These are phyloP conservation scores for Osmerus mordax DNA, from an alignment of 2,113 vertebrate species.

Conservation along the genomic window DNA sequence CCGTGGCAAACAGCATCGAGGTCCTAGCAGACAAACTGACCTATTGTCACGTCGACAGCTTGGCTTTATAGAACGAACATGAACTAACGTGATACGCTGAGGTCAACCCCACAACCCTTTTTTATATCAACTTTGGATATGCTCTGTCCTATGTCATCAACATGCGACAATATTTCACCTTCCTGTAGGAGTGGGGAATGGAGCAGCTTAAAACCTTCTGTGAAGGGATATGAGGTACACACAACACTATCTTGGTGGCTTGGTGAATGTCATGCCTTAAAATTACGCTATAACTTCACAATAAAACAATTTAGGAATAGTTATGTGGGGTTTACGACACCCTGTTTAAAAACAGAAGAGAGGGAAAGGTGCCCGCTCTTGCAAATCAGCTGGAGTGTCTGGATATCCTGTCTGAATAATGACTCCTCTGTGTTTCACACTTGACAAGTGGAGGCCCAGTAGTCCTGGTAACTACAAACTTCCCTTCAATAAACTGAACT, in stretches of 20 bases:
- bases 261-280: conserved; percentile 40
- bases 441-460: conserved; percentile 31
- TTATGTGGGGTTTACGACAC: background rate
- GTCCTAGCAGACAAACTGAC: too few relatives aligned
- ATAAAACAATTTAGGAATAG: background rate
- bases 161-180: background rate
- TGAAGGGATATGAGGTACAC: background rate
- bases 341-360: background rate
- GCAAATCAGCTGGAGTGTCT: background rate
- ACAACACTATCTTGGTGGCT: background rate
- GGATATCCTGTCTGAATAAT: background rate
- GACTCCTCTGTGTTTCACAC: background rate
- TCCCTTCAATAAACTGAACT: conserved; percentile 26
- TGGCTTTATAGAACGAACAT: too few relatives aligned
- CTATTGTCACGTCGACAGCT: too few relatives aligned
- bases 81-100: background rate
- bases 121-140: background rate
- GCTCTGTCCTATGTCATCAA: background rate
- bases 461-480: background rate
- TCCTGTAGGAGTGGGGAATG: background rate
- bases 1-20: too few relatives aligned
- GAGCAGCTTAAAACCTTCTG: background rate
- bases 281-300: conserved; percentile 17
- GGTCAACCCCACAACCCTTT: background rate
- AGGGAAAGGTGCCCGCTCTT: background rate